phyloP scores from a whole-genome alignment of 2,113 vertebrate species.

The Chaetops frenatus region DNA sequence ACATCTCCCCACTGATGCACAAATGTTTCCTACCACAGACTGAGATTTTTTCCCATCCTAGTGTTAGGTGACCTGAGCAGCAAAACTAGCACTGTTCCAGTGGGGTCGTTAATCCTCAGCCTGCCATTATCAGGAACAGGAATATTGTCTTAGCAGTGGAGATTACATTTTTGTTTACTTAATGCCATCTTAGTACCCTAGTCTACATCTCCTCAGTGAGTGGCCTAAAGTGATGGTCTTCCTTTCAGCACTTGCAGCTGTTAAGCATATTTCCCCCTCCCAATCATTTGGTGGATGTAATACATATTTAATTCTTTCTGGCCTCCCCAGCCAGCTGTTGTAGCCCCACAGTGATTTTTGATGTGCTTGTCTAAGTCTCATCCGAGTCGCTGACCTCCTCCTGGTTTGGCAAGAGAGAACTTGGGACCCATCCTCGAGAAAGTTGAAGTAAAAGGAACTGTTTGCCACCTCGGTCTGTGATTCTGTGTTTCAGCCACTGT shows the following conservation, averaged over 20 bases:
- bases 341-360: neutral
- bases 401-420: neutral
- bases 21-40: neutral
- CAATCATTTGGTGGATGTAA: neutral
- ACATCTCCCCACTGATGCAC: neutral
- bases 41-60: neutral
- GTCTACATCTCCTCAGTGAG: neutral
- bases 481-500: neutral
- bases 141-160: neutral
- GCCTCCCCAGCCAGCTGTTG: neutral
- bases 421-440: neutral
- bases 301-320: neutral
- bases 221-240: neutral
- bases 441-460: neutral
- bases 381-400: neutral
- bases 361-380: neutral
- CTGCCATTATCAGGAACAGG: neutral
- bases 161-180: neutral
- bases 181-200: neutral
- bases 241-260: neutral
- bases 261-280: neutral
- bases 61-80: neutral
- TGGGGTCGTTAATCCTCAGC: neutral
- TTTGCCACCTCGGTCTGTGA: neutral
- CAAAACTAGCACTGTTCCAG: neutral